phyloP scores from a whole-genome alignment of 2,888 invertebrate species.

The Eupeodes latifasciatus region DNA sequence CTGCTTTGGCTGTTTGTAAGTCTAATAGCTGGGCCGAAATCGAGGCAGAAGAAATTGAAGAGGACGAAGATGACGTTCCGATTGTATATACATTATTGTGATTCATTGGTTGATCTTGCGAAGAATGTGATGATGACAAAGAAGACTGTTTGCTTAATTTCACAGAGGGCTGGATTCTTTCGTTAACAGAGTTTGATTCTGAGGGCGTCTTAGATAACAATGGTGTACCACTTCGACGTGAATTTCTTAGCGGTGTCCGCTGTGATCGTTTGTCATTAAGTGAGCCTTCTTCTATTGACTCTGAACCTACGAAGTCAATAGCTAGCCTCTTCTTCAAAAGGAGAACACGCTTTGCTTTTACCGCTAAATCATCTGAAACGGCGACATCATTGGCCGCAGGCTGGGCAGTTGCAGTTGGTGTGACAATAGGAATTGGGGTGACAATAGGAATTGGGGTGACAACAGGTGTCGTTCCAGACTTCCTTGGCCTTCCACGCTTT shows the following conservation, averaged over 20 bases:
- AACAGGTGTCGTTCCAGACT: constrained; percentile 77
- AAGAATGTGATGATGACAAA: constrained; percentile 61
- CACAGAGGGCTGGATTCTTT: constrained; percentile 43
- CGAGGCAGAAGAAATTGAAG: constrained; percentile 62
- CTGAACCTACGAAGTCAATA: constrained; percentile 82
- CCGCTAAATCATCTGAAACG: constrained; percentile 65
- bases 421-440: not conserved
- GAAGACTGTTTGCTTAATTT: constrained; percentile 60
- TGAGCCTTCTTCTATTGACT: constrained; percentile 74
- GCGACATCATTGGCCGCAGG: constrained; percentile 6
- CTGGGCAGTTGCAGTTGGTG: not conserved
- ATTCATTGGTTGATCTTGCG: constrained; percentile 55
- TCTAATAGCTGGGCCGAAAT: constrained; percentile 57
- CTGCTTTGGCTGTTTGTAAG: constrained; percentile 12
- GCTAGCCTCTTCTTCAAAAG: constrained; percentile 81
- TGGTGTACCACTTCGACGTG: constrained; percentile 80
- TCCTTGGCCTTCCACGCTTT: constrained; percentile 84
- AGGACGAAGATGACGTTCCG: constrained; percentile 63
- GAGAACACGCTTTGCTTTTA: constrained; percentile 82
- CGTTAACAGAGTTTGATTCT: constrained; percentile 45
- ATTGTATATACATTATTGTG: constrained; percentile 53
- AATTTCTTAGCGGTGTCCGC: constrained; percentile 79
- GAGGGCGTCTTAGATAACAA: constrained; percentile 57
- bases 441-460: not conserved
- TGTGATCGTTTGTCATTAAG: constrained; percentile 77